Conservation (phyloP, 2,113 vertebrate genomes). For the Pachyramphus minor region DNA sequence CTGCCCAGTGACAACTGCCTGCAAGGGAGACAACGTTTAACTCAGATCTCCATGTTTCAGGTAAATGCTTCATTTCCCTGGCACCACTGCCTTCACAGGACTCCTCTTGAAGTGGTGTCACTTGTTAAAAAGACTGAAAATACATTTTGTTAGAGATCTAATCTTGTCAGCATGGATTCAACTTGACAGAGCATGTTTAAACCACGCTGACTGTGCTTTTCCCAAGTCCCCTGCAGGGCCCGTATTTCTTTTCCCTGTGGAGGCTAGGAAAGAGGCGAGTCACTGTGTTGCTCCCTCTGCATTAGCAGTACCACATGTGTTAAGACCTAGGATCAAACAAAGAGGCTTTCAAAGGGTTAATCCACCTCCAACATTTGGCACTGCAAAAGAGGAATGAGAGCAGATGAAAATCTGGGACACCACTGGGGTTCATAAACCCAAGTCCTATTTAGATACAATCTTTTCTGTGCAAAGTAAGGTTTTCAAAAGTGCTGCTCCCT, state of each 20-base stretch:
- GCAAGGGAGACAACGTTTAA: background rate
- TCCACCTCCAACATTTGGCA: background rate
- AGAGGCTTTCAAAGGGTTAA: background rate
- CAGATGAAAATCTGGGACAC: background rate
- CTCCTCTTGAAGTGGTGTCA: background rate
- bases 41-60: background rate
- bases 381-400: background rate
- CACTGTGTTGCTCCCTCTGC: background rate
- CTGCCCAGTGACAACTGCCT: background rate
- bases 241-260: background rate
- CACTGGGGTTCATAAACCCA: background rate
- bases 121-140: background rate
- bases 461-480: background rate
- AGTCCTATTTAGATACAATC: background rate
- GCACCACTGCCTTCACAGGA: background rate
- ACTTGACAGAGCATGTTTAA: conserved; percentile 6
- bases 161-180: background rate
- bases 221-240: background rate
- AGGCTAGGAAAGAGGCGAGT: background rate
- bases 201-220: background rate
- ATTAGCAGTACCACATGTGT: rapidly evolving
- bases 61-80: background rate
- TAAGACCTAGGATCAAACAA: background rate
- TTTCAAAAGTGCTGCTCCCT: background rate
- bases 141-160: background rate